Evolutionary conservation across 37 sponge, comb jelly and placozoan species (phyloP), one percentile per base, ranked within the genome.

Genomic region (Dysidea cf. avara): DNA sequence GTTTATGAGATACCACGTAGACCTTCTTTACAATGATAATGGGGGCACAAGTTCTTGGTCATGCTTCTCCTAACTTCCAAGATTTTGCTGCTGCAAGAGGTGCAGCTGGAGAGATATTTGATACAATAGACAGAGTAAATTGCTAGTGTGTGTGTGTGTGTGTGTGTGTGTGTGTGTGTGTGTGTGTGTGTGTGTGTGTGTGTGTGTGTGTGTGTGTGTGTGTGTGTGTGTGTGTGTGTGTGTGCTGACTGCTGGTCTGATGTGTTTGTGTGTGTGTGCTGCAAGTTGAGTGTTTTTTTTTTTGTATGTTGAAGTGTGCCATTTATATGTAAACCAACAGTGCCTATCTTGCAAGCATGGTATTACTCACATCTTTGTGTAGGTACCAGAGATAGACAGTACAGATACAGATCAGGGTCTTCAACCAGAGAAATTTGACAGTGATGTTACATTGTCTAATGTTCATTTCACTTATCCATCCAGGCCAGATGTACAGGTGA

Each of bases 1-100:
- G 1, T 4, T 12, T 20, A 12, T 57, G 59, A 32, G 25, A 32
- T 16, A 12, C 22, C 11, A 20, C 54, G 57, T 25, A 72, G 75
- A 63, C 53, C 6, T 82, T 82, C 83, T 82, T 82, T 82, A 61
- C 83, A 14, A 46, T 82, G n/a, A 26, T 82, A 48, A 62, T 82
- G 38, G 83, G 76, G 2, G 83, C 67, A 16, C 55, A 77, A 18
- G 52, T 77, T 3, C 56, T 82, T 37, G 83, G 83, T 21, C 63
- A 82, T 1, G 83, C 76, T 43, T 68, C 28, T 14, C 83, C 76
- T 1, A 53, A 49, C 29, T 12, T 77, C 12, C 57, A 79, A 65
- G 64, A 38, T 16, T 20, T 84, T 21, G 69, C 43, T 17, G 30
- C 47, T 17, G 78, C 71, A 39, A 22, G 24, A 43, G 78, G 71